Evolutionary conservation across 2,888 invertebrate species (phyloP).

Genomic region (Lissocephala sabroskyi): DNA sequence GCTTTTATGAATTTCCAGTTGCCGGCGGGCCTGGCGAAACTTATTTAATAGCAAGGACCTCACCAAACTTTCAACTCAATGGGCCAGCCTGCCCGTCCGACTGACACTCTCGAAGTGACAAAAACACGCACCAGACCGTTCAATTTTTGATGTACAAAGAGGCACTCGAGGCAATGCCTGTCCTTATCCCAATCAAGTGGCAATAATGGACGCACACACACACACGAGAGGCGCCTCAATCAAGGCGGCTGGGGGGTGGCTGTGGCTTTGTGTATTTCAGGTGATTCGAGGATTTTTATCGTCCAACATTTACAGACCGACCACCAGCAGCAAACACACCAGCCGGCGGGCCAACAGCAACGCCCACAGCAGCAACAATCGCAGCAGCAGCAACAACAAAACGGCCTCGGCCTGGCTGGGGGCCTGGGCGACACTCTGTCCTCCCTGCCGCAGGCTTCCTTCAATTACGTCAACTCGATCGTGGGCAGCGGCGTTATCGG

Average conservation of each 20-base stretch:
- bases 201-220: conserved; percentile 30
- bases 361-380: conserved; percentile 18
- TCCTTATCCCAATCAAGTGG: conserved; percentile 53
- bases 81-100: conserved; percentile 4
- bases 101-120: neutral
- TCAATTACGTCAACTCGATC: conserved; percentile 91
- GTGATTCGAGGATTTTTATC: no score
- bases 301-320: conserved; percentile 43
- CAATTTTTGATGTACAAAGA: conserved; percentile 52
- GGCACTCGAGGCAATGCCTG: conserved; percentile 53
- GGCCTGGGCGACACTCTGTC: conserved; percentile 75
- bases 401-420: conserved; percentile 27
- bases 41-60: conserved; percentile 56
- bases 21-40: conserved; percentile 17
- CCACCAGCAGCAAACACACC: conserved; percentile 51
- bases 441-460: conserved; percentile 83
- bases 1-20: conserved; percentile 31
- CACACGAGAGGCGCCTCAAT: conserved; percentile 1
- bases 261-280: neutral
- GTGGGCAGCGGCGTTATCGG: conserved; percentile 91
- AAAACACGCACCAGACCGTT: conserved; percentile 18
- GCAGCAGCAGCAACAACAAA: conserved; percentile 27
- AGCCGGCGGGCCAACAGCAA: conserved; percentile 38
- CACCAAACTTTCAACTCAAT: conserved; percentile 33
- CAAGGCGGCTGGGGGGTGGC: neutral